Evolutionary conservation across 2,113 vertebrate species (phyloP), one percentile per base, ranked within the genome.

Genomic region (Clarias magur): DNA sequence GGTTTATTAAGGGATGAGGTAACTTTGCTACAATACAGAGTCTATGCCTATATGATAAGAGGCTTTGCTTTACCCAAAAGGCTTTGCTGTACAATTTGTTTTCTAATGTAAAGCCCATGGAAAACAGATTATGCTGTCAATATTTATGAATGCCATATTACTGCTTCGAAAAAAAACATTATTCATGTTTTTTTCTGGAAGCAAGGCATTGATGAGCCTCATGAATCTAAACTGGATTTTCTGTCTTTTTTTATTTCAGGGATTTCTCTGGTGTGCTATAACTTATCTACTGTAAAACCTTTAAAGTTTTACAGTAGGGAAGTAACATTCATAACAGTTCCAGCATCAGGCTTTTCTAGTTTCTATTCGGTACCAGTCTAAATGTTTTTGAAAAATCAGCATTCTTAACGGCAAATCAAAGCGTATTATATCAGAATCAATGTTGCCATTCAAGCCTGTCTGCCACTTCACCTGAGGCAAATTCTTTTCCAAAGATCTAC

Each of bases 281-380:
- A 11, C 16, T n/a, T 84, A 73, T 73, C 30, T 62, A 16, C 3
- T 38, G 82, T 12, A 13, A 84, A 27, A 21, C 42, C 13, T 25
- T 72, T 57, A 72, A 72, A 73, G 48, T 8, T 48, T 48, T 42
- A 42, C 42, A 42, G 42, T 42, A 42, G 42, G 42, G 48, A 48
- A n/a, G 34, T 54, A 75, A 19, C 57, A 54, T 27, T 83, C 60
- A 83, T 16, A 85, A 76, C 34, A n/a, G 70, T 84, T 48, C 23
- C 25, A 42, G 21, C 56, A 73, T 7, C 11, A 75, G 21, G 11
- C 11, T 23, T 75, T 83, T 38, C 10, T 34, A 53, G 13, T 25
- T 75, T 68, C 21, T 56, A 53, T 25, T 25, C 25, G 48, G 72
- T 57, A 81, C 56, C 56, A 60, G 30, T 59, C 59, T 82, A 72